A percentile compares a stretch with the other conserved stretches of the same genome.
These are phyloP conservation scores for Eupeodes luniger DNA, from an alignment of 2,888 invertebrate genomes.

Conservation along the genomic window DNA sequence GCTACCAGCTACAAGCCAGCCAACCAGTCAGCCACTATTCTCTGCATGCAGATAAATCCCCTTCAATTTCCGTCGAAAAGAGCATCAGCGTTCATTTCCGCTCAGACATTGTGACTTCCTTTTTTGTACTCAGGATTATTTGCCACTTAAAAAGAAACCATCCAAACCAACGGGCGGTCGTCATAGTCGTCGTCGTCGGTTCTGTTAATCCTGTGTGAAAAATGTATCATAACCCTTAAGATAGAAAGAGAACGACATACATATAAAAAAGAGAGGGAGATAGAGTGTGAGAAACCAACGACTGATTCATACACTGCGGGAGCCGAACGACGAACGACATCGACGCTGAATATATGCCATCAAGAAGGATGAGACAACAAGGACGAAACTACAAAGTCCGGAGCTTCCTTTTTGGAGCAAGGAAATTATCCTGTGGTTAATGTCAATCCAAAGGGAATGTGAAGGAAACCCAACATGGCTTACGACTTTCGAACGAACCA, in stretches of 20 bases:
- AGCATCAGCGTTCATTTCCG: constrained; percentile 76
- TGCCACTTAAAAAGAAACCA: constrained; percentile 75
- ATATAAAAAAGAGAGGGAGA: constrained; percentile 21
- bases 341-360: neutral
- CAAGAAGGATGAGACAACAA: constrained; percentile 34
- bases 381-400: constrained; percentile 43
- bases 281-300: neutral
- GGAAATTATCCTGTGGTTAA: constrained; percentile 75
- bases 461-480: constrained; percentile 58
- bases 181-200: constrained; percentile 37
- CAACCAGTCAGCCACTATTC: constrained; percentile 19
- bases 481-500: neutral
- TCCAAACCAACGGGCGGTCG: constrained; percentile 71
- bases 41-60: constrained; percentile 72
- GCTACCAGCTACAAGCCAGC: neutral
- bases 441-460: constrained; percentile 66
- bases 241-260: constrained; percentile 11
- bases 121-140: constrained; percentile 75
- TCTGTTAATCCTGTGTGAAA: constrained; percentile 75
- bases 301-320: constrained; percentile 19
- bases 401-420: constrained; percentile 68
- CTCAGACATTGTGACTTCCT: constrained; percentile 75
- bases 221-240: constrained; percentile 72
- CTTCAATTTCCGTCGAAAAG: constrained; percentile 75
- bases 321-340: neutral